Percentiles rank a stretch among this genome's conserved stretches.
phyloP scores from a whole-genome alignment of 1,140 invertebrate species.

The Choristoneura fumiferana region DNA sequence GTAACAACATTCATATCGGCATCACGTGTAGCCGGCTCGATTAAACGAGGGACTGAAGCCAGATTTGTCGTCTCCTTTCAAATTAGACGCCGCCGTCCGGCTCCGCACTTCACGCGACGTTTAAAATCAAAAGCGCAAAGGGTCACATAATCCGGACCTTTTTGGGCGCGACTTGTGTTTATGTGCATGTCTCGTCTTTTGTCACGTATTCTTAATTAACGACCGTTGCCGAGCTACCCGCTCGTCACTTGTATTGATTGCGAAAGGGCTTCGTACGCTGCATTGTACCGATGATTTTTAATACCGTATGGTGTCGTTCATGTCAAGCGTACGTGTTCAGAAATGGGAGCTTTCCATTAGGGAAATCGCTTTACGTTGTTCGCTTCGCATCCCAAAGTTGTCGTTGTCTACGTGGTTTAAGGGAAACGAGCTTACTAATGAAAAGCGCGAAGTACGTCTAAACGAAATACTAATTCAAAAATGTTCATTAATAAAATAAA shows the following conservation, averaged over 20 bases:
- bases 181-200: slow-evolving; percentile 77
- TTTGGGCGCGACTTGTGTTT: slow-evolving; percentile 70
- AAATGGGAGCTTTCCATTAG: slow-evolving; percentile 1
- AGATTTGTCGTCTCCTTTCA: slow-evolving; percentile 73
- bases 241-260: slow-evolving; percentile 72
- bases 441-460: no score
- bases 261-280: slow-evolving; percentile 46
- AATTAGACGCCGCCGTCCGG: slow-evolving; percentile 69
- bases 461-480: no score
- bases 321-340: slow-evolving; percentile 14
- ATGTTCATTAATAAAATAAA: no score
- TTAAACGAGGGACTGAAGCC: slow-evolving; percentile 73
- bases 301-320: slow-evolving; percentile 14
- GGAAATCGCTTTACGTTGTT: slow-evolving; percentile 8
- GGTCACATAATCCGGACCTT: slow-evolving; percentile 76
- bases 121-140: slow-evolving; percentile 77
- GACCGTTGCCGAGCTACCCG: slow-evolving; percentile 63
- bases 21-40: slow-evolving; percentile 62
- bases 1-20: slow-evolving; percentile 74
- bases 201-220: slow-evolving; percentile 80
- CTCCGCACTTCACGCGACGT: slow-evolving; percentile 69
- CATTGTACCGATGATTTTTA: slow-evolving; percentile 49
- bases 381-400: background rate
- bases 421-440: no score
- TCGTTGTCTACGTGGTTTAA: background rate